Evolutionary conservation across 2,888 invertebrate species (phyloP).

Genomic region (Eupithecia abbreviata): DNA sequence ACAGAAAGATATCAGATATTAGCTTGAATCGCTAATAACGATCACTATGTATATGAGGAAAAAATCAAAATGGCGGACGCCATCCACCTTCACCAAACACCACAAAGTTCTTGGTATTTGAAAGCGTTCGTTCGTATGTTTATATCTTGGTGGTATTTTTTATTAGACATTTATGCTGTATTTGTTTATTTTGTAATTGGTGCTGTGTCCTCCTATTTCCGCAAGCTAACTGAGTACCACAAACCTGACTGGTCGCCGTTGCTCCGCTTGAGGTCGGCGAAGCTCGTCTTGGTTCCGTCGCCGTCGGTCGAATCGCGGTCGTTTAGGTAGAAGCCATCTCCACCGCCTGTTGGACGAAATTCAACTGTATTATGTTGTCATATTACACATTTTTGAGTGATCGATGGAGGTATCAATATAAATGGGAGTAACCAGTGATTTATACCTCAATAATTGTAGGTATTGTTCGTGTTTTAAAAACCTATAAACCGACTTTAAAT

Average conservation of each 20-base stretch:
- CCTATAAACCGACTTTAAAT: no score
- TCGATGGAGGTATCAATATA: neutral
- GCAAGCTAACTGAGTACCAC: conserved; percentile 43
- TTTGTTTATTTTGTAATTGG: conserved; percentile 1
- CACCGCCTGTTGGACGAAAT: conserved; percentile 52
- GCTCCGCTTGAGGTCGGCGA: conserved; percentile 87
- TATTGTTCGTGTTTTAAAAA: no score
- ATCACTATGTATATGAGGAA: conserved; percentile 10
- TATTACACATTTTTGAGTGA: neutral
- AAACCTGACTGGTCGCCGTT: conserved; percentile 80
- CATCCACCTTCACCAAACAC: neutral
- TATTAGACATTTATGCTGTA: neutral
- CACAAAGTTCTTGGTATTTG: neutral
- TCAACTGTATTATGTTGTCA: neutral
- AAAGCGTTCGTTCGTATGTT: neutral
- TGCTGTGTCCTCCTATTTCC: conserved; percentile 48
- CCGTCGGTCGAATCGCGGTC: conserved; percentile 84
- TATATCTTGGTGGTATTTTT: neutral
- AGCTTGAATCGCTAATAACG: neutral
- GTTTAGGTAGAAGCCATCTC: conserved; percentile 78
- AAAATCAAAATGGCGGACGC: conserved; percentile 20
- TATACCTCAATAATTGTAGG: no score
- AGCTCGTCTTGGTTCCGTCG: conserved; percentile 85
- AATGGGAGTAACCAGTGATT: no score
- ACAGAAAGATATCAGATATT: neutral